phyloP scores from a whole-genome alignment of 2,888 invertebrate genomes.

The Opisthograptis luteolata region DNA sequence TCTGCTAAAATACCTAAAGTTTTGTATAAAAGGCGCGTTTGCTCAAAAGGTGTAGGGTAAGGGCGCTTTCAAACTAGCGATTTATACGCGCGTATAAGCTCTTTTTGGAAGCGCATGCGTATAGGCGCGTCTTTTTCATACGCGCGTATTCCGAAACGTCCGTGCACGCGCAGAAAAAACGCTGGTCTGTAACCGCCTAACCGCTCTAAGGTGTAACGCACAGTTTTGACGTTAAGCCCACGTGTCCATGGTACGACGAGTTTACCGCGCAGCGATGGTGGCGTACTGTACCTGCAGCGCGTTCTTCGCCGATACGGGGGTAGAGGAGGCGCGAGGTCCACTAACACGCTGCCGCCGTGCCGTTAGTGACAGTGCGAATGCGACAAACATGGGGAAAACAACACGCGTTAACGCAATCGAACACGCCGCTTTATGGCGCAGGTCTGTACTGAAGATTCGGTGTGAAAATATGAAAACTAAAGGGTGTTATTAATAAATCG shows the following conservation, averaged over 20 bases:
- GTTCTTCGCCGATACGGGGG: conserved; percentile 85
- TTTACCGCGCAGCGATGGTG: conserved; percentile 79
- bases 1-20: too few relatives aligned
- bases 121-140: too few relatives aligned
- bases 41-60: too few relatives aligned
- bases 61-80: too few relatives aligned
- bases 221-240: conserved; percentile 54
- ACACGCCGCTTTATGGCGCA: conserved; percentile 43
- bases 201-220: conserved; percentile 16
- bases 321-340: conserved; percentile 82
- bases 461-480: too few relatives aligned
- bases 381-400: conserved; percentile 79
- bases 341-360: conserved; percentile 77
- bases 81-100: too few relatives aligned
- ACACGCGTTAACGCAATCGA: conserved; percentile 77
- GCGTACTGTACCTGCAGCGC: conserved; percentile 87
- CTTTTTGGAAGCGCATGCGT: too few relatives aligned
- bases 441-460: conserved; percentile 14
- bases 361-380: conserved; percentile 79
- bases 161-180: too few relatives aligned
- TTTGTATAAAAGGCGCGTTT: too few relatives aligned
- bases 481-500: too few relatives aligned
- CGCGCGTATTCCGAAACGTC: too few relatives aligned
- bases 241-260: conserved; percentile 35
- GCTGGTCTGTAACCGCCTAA: too few relatives aligned